A percentile compares a stretch with the other conserved stretches of the same genome.
Evolutionary conservation across 2,888 invertebrate species (phyloP).

Genomic region (Morinoia aosen): DNA sequence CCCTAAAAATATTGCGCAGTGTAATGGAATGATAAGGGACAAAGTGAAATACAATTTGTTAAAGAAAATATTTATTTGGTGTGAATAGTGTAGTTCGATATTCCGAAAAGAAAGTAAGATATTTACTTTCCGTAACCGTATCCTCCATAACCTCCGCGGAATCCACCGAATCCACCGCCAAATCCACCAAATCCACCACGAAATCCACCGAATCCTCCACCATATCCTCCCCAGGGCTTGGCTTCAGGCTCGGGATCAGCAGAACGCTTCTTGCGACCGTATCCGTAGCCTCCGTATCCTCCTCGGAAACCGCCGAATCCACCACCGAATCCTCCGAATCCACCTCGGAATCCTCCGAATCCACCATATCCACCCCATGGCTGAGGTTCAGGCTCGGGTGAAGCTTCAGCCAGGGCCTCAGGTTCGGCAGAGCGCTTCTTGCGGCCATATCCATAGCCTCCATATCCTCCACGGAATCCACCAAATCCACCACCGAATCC

Average conservation of each 20-base stretch:
- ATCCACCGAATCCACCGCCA: neutral
- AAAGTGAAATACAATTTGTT: neutral
- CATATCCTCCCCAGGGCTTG: neutral
- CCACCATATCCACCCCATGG: constrained; percentile 18
- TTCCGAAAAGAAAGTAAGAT: neutral
- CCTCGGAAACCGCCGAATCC: constrained; percentile 10
- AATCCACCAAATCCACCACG: neutral
- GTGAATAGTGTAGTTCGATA: neutral
- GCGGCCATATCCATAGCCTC: no score
- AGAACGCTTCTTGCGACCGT: neutral
- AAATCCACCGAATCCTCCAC: neutral
- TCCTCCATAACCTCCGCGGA: constrained; percentile 19
- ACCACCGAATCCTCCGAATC: neutral
- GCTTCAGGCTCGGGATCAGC: neutral
- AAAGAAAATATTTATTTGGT: constrained; percentile 12
- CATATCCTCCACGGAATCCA: no score
- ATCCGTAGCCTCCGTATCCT: neutral
- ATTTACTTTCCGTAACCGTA: constrained; percentile 16
- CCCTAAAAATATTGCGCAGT: no score
- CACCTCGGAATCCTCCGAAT: neutral
- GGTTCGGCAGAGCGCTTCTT: no score
- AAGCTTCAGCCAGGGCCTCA: neutral
- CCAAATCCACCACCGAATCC: no score
- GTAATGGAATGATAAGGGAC: neutral
- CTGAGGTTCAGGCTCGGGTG: neutral